These are phyloP conservation scores for Tenthredo distinguenda DNA, from an alignment of 2,888 invertebrate species.

Conservation along the genomic window DNA sequence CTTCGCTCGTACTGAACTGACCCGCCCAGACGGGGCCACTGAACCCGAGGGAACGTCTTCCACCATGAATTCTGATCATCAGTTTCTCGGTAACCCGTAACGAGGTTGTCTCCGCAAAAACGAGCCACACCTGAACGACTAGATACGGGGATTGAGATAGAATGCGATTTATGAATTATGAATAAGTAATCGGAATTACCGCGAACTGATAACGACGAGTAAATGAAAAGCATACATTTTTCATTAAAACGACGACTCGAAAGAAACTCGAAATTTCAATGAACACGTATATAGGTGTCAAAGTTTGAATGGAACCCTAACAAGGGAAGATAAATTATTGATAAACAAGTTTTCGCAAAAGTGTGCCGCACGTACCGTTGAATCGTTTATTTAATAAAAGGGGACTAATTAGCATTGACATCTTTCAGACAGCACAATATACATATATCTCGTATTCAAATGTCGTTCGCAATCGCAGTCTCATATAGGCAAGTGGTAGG, in stretches of 20 bases:
- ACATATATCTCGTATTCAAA: conserved; percentile 9
- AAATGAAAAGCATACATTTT: neutral
- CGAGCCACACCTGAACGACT: neutral
- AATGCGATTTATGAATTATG: neutral
- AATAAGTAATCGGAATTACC: neutral
- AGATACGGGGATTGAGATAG: neutral
- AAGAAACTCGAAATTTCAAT: neutral
- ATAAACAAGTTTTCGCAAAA: neutral
- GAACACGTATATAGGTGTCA: neutral
- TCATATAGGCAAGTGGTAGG: neutral
- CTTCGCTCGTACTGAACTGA: conserved; percentile 28
- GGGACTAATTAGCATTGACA: neutral
- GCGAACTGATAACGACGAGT: no score
- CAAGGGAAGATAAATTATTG: neutral
- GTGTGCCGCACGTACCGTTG: neutral
- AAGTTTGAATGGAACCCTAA: neutral
- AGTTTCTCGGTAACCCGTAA: conserved; percentile 31
- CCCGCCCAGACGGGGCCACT: conserved; percentile 40
- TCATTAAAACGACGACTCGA: neutral
- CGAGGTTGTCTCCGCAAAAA: conserved; percentile 38
- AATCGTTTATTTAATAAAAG: neutral
- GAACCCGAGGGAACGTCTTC: conserved; percentile 43
- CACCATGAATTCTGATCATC: conserved; percentile 48
- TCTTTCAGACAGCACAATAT: neutral
- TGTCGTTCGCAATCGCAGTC: conserved; percentile 25